Evolutionary conservation across 92 coral and sea anemone genomes (phyloP).

Genomic region (Palythoa grandiflora): DNA sequence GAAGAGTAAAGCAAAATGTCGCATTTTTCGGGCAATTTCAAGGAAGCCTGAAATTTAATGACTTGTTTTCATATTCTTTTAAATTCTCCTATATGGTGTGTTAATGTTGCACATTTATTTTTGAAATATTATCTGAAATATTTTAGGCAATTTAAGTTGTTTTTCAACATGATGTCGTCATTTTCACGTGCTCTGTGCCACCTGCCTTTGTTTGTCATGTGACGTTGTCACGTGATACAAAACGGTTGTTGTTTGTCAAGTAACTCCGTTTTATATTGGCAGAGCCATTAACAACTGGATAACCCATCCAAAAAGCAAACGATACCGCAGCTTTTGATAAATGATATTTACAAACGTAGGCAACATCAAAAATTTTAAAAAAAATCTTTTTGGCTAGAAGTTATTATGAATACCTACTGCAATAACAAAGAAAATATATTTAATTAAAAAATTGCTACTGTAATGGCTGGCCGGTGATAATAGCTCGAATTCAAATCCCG

Average conservation of each 20-base stretch:
- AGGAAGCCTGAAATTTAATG: neutral
- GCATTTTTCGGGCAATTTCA: neutral
- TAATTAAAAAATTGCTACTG: too few relatives aligned
- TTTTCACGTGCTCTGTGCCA: conserved; percentile 39
- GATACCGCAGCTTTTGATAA: neutral
- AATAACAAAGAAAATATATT: too few relatives aligned
- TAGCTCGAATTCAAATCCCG: too few relatives aligned
- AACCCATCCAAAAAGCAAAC: neutral
- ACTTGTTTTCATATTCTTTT: neutral
- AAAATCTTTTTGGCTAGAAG: too few relatives aligned
- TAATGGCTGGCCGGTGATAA: too few relatives aligned
- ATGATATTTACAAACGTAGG: neutral
- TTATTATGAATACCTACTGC: too few relatives aligned
- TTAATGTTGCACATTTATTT: neutral
- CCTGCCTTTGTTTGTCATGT: conserved; percentile 39
- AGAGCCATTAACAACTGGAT: neutral
- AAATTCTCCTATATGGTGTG: neutral
- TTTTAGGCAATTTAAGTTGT: conserved; percentile 15
- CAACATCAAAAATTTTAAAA: too few relatives aligned
- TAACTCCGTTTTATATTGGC: neutral
- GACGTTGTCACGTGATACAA: conserved; percentile 18
- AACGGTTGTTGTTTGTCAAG: neutral
- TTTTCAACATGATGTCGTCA: conserved; percentile 34
- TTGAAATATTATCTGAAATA: neutral
- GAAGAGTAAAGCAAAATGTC: neutral